Conservation (phyloP, 1,140 invertebrate species). For the Sitodiplosis mosellana region DNA sequence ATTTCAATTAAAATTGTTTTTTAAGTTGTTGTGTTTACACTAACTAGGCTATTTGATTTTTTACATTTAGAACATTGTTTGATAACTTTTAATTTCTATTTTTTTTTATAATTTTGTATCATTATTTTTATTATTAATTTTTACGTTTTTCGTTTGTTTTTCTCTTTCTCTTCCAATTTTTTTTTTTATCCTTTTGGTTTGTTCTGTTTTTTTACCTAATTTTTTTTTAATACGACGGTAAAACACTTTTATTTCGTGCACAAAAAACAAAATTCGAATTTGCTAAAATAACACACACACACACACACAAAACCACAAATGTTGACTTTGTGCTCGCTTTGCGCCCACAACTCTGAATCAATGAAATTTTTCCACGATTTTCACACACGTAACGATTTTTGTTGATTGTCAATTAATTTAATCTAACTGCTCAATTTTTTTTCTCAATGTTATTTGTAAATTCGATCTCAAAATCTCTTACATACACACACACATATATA, state of each 20-base stretch:
- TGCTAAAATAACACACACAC: no score
- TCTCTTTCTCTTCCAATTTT: slow-evolving; percentile 18
- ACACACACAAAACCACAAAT: no score
- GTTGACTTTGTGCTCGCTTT: no score
- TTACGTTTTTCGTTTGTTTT: slow-evolving; percentile 31
- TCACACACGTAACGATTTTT: not conserved
- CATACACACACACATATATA: not conserved
- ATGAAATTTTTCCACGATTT: no score
- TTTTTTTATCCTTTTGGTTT: slow-evolving; percentile 8
- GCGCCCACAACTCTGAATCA: no score
- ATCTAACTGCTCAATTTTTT: not conserved
- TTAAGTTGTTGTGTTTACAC: not conserved
- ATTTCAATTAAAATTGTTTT: no score
- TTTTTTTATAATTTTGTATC: slow-evolving; percentile 3
- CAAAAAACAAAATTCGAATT: no score
- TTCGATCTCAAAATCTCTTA: not conserved
- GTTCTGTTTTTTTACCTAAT: slow-evolving; percentile 11
- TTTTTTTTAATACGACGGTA: slow-evolving; percentile 9
- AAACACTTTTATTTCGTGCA: not conserved
- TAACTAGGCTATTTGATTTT: not conserved
- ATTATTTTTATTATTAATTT: slow-evolving; percentile 1
- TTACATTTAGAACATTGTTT: slow-evolving; percentile 4
- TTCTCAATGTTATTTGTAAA: not conserved
- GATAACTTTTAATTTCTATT: slow-evolving; percentile 5
- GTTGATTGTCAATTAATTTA: not conserved